Conservation (phyloP, 2,113 vertebrate species). For the Limnothrissa miodon region DNA sequence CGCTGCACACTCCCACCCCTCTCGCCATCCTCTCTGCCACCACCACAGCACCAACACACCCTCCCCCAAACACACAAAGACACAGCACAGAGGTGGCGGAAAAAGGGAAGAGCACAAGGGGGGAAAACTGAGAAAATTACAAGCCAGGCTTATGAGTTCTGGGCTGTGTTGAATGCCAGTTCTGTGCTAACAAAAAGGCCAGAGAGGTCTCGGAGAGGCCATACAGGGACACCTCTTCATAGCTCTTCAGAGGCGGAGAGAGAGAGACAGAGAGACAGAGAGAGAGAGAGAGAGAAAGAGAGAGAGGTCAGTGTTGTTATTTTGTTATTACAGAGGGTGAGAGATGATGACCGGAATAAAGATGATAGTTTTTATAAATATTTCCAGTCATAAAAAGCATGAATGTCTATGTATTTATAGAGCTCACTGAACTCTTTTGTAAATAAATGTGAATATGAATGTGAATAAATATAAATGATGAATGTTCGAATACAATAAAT, state of each 20-base stretch:
- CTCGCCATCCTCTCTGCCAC: not conserved
- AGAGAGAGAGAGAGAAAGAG: not conserved
- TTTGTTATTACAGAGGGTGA: not conserved
- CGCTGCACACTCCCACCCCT: not conserved
- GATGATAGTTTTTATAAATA: too few relatives aligned
- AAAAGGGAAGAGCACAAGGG: not conserved
- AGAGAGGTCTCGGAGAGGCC: not conserved
- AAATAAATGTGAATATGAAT: not conserved
- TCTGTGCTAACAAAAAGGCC: not conserved
- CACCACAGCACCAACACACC: not conserved
- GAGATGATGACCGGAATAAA: not conserved
- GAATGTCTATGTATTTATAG: too few relatives aligned
- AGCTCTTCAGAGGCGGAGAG: not conserved
- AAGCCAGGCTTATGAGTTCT: not conserved
- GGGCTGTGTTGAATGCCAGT: not conserved
- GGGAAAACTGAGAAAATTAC: not conserved
- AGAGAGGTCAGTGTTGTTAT: not conserved
- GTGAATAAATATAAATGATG: too few relatives aligned
- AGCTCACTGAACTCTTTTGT: too few relatives aligned
- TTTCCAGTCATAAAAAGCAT: too few relatives aligned
- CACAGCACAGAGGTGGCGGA: slow-evolving; percentile 8
- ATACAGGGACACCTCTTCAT: not conserved
- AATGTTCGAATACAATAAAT: not conserved
- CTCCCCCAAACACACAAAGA: slow-evolving; percentile 24
- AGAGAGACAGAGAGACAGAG: not conserved